Evolutionary conservation across 2,797 vertebrate species (phyloP).

Genomic region (Falco rusticolus): DNA sequence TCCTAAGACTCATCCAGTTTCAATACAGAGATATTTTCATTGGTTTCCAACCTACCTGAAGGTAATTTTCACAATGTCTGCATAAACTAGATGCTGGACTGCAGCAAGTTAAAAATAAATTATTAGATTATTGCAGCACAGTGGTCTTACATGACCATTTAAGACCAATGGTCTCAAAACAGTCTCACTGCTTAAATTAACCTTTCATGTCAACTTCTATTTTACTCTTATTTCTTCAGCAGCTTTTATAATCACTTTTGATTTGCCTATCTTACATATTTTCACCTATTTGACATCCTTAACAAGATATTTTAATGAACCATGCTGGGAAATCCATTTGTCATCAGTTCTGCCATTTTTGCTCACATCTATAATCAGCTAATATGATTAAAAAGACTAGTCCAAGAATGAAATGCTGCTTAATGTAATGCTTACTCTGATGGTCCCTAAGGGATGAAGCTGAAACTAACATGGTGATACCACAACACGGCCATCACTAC

Average conservation of each 20-base stretch:
- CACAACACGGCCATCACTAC: neutral
- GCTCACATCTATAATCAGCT: neutral
- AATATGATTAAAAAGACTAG: neutral
- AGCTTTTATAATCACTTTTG: slow-evolving; percentile 40
- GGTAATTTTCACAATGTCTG: neutral
- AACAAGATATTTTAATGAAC: slow-evolving; percentile 17
- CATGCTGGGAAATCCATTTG: neutral
- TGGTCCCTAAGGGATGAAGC: neutral
- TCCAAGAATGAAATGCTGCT: neutral
- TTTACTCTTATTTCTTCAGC: slow-evolving; percentile 11
- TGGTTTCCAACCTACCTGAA: neutral
- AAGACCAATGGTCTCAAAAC: neutral
- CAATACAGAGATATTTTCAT: neutral
- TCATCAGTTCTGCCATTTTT: slow-evolving; percentile 19
- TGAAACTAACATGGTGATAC: neutral
- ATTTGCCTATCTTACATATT: slow-evolving; percentile 22
- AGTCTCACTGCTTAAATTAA: slow-evolving; percentile 25
- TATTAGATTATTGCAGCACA: neutral
- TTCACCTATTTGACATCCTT: slow-evolving; percentile 28
- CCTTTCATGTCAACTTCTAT: slow-evolving; percentile 29
- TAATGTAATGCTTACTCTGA: neutral
- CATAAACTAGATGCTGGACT: neutral
- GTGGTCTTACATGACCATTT: neutral
- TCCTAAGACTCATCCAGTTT: neutral
- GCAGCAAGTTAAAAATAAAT: neutral